Evolutionary conservation across 30 jellyfish, hydroid and myxozoan genomes (phyloP), one percentile per base, ranked within the genome.

Genomic region (Mastigias papua): DNA sequence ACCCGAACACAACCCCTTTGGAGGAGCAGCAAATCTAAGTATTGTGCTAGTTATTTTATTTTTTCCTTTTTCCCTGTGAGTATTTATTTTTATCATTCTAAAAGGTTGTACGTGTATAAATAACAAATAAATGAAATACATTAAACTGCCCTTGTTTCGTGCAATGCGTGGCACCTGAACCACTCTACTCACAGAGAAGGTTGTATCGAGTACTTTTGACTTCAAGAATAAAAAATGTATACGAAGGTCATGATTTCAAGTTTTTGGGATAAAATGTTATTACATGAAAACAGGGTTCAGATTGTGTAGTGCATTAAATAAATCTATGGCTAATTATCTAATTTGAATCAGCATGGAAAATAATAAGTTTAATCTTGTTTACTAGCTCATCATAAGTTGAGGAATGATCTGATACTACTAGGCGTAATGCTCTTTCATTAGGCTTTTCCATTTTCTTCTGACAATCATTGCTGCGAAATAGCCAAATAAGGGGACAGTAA

Each of bases 401-500:
- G 30, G 72, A 60, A 60, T 60, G 17, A 60, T 60, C 72, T 60
- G 72, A 27, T 21, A 60, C 15, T 60, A 20, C 21, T 17, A 60
- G 17, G 33, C 72, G 72, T 21, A 60, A 3, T 60, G 72, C 72
- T 60, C 72, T 60, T 17, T 60, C 21, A 7, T 17, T 60, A 27
- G 21, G 30, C 33, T 60, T 60, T 60, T 17, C 33, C 30, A 60
- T 2, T 60, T 60, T 60, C 33, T 60, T 7, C 72, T 60, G 9
- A 27, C 72, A 3, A 7, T 22, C 72, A 6, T 60, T 60, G 72
- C 72, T 60, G 72, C 72, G 17, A 60, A 60, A 60, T 60, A 60
- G 17, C 72, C 72, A 60, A 27, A 22, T 17, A 21, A 60, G 72
- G 17, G 72, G 72, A 60, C 33, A 60, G 21, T 60, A 60, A 60